phyloP scores from a whole-genome alignment of 2,888 invertebrate species.

The Corythucha ciliata region DNA sequence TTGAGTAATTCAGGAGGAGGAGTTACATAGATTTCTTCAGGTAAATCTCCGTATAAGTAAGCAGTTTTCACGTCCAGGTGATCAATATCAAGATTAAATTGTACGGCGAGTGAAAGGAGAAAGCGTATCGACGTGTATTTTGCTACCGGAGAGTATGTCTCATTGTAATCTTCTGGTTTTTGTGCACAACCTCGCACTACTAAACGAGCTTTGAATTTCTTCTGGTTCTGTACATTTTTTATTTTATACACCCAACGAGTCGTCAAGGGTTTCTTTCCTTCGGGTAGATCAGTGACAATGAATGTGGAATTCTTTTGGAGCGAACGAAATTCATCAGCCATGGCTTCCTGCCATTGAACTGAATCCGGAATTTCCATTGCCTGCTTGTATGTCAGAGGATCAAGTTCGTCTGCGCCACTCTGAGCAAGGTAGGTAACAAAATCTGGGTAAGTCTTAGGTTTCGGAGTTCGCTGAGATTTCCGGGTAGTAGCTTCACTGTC shows the following conservation, averaged over 20 bases:
- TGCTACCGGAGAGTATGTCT: constrained; percentile 36
- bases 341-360: constrained; percentile 8
- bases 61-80: constrained; percentile 31
- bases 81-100: constrained; percentile 12
- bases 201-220: constrained; percentile 34
- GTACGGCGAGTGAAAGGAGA: constrained; percentile 29
- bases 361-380: neutral
- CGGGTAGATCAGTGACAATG: constrained; percentile 27
- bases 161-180: constrained; percentile 34
- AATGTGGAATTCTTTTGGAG: constrained; percentile 33
- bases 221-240: constrained; percentile 28
- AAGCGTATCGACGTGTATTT: constrained; percentile 33
- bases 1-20: constrained; percentile 28
- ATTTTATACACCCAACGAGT: constrained; percentile 36
- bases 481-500: too few species aligned
- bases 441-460: too few species aligned
- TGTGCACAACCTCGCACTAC: constrained; percentile 35
- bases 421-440: too few species aligned
- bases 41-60: constrained; percentile 15
- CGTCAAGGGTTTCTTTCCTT: constrained; percentile 23
- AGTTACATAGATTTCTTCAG: constrained; percentile 28
- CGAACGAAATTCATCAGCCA: constrained; percentile 31
- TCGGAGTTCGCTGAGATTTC: too few species aligned
- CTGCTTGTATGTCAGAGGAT: constrained; percentile 8
- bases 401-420: too few species aligned